Conservation (phyloP, 2,888 invertebrate species). For the Biston betularia region DNA sequence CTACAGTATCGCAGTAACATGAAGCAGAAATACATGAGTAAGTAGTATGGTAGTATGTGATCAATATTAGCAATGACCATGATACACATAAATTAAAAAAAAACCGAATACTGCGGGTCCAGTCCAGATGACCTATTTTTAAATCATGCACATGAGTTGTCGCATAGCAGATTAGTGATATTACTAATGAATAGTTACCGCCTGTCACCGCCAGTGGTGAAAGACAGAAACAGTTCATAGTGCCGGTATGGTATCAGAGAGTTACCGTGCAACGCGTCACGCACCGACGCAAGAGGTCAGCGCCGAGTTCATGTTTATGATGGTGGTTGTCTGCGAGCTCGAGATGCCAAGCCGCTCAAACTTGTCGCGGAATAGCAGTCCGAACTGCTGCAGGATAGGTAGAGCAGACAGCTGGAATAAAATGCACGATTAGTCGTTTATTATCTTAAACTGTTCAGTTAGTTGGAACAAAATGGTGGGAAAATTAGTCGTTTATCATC, state of each 20-base stretch:
- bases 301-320: constrained; percentile 90
- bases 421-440: not conserved
- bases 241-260: constrained; percentile 70
- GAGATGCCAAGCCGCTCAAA: constrained; percentile 87
- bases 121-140: too few species aligned
- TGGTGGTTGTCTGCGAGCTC: constrained; percentile 89
- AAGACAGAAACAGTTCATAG: not conserved
- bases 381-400: constrained; percentile 90
- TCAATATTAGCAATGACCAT: too few species aligned
- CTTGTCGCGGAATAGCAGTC: constrained; percentile 89
- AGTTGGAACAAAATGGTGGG: not conserved
- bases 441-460: too few species aligned
- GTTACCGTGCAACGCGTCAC: constrained; percentile 83
- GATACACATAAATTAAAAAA: too few species aligned
- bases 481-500: not conserved
- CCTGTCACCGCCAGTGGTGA: not conserved
- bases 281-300: constrained; percentile 90
- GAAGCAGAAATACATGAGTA: too few species aligned
- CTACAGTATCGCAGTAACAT: too few species aligned
- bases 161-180: too few species aligned
- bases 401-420: constrained; percentile 87
- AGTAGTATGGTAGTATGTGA: too few species aligned
- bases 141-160: too few species aligned
- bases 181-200: not conserved
- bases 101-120: too few species aligned